Evolutionary conservation across 1,140 invertebrate genomes (phyloP), one percentile per base, ranked within the genome.

Genomic region (Bombus consobrinus): DNA sequence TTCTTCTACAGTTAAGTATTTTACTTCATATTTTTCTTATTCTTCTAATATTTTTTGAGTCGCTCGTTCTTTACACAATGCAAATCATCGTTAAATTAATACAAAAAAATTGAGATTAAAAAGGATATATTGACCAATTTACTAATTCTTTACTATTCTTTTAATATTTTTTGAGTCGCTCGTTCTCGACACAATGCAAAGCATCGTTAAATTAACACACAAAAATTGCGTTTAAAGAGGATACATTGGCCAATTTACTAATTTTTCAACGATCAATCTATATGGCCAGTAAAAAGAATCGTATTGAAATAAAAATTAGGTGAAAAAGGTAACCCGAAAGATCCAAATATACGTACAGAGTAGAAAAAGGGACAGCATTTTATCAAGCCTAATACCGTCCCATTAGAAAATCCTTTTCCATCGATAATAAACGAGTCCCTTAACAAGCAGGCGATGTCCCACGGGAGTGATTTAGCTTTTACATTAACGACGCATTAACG

Each of bases 401-500:
- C 22, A 37, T 68, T 68, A 37, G 18, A 68, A 68, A 68, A 82
- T 88, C 68, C 66, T 81, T 88, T 87, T 88, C 76, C 69, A 18
- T 15, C 53, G 57, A 59, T 85, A 81, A 68, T 82, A 78, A 87
- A 83, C 86, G 86, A 72, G 47, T 57, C 34, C 28, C 59, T 81
- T 87, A 73, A 84, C 74, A 69, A 62, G 85, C 73, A 15, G 28
- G 15, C 68, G 62, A 53, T 57, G 53, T 73, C 88, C 81, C 53
- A 41, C 43, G 87, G 76, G 80, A 76, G 69, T 88, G 87, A 88
- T 88, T 88, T 88, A 88, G 37, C 59, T 66, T 74, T 83, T 57
- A 43, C 87, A 89, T 89, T 89, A 89, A 86, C 83, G 83, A 68
- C 34, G 68, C 85, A 89, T 89, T 89, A 89, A 89, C 83, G 78